Evolutionary conservation across 2,888 invertebrate genomes (phyloP), one percentile per base, ranked within the genome.

Genomic region (Crioceris asparagi): DNA sequence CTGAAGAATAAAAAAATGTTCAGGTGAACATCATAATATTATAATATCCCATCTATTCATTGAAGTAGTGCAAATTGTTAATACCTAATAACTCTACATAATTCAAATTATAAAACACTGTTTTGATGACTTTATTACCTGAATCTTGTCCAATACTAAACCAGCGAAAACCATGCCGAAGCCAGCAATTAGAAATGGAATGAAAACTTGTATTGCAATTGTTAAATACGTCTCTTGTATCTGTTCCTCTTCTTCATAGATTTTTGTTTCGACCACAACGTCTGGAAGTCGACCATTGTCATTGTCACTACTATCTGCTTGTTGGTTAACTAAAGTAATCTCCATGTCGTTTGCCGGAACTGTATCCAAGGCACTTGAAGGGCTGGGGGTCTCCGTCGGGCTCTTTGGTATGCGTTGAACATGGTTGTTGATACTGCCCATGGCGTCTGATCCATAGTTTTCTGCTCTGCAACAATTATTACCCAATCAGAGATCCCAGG

Each of bases 161-260:
- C 84, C 84, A 41, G 84, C 83, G 43, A 76, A 77, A 17, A 85
- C 83, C 76, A 81, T 84, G 31, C 83, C 83, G 55, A 81, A 71
- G 17, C 83, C 83, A 43, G 83, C 83, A 39, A 84, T 72, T 39
- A 83, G 65, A 60, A 81, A 83, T 12, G 83, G 83, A 53, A 74
- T 71, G 50, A 72, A 71, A 21, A 84, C 80, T 66, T 84, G 77
- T 46, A 77, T 67, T 17, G 74, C 70, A 47, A 77, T 74, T 19
- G 73, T 69, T 44, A 71, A 62, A 57, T 74, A 74, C 8, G 74
- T 72, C 56, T 77, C 77, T 41, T 66, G 54, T 19, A 58, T 61
- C 45, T 69, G 68, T 25, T 60, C 62, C 12, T 59, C 59, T 32
- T 56, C 59, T 40, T 56, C 59, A 7, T 56, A 65, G 44, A 61